Percentiles rank a stretch among this genome's conserved stretches.
Evolutionary conservation across 2,113 vertebrate species (phyloP).

Genomic region (Neofelis nebulosa): DNA sequence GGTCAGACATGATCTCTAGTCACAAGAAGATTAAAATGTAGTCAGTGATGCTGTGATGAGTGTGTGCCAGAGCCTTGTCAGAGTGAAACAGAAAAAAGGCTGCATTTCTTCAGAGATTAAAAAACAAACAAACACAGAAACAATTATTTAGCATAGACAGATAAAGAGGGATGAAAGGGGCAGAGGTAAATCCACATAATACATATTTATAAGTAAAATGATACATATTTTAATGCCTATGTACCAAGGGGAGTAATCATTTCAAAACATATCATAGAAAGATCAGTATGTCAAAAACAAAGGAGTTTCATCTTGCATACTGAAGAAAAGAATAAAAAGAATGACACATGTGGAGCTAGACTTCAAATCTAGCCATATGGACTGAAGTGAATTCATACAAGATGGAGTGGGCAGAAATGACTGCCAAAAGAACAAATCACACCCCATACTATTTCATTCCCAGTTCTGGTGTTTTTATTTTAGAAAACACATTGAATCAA

Average conservation of each 20-base stretch:
- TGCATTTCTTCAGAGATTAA: constrained; percentile 20
- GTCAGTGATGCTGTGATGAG: background rate
- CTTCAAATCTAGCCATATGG: background rate
- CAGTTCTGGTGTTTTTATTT: constrained; percentile 60
- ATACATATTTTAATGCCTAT: background rate
- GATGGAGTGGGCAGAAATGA: background rate
- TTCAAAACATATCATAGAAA: constrained; percentile 12
- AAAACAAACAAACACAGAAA: background rate
- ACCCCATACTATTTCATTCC: background rate
- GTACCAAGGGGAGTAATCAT: background rate
- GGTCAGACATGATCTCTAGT: background rate
- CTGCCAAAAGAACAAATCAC: constrained; percentile 38
- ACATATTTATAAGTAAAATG: background rate
- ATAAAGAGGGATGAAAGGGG: background rate
- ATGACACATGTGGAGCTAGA: background rate
- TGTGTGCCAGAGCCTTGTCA: background rate
- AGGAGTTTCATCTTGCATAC: background rate
- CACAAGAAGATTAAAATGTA: background rate
- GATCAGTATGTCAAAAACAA: constrained; percentile 25
- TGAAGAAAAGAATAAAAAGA: background rate
- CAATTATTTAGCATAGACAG: background rate
- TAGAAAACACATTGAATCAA: constrained; percentile 47
- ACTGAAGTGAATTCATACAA: background rate
- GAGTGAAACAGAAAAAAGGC: background rate
- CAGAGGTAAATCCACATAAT: background rate